phyloP scores from a whole-genome alignment of 2,888 invertebrate genomes.

The Yponomeuta plumbellus region DNA sequence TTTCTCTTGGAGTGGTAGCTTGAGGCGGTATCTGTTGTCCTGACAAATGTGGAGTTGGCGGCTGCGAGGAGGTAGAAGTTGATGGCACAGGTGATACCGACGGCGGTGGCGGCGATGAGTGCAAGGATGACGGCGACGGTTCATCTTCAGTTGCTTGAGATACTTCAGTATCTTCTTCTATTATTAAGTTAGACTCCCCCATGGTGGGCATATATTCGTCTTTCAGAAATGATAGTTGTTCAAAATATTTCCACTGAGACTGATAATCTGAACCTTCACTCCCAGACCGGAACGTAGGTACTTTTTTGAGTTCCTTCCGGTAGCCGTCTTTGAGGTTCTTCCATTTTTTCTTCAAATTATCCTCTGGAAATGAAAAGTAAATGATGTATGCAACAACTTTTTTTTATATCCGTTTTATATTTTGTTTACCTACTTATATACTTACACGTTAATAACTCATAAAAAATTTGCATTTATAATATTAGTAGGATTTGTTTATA shows the following conservation, averaged over 20 bases:
- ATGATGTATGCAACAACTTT: conserved; percentile 5
- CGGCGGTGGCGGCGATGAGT: conserved; percentile 4
- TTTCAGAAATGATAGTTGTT: conserved; percentile 6
- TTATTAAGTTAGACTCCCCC: background rate
- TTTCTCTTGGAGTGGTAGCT: conserved; percentile 12
- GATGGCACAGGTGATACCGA: background rate
- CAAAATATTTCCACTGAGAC: conserved; percentile 4
- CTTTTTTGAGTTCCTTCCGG: background rate
- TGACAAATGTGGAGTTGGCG: conserved; percentile 10
- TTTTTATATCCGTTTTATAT: conserved; percentile 2
- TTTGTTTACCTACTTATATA: conserved; percentile 4
- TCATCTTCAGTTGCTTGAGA: background rate
- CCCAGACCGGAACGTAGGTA: background rate
- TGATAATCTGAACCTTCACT: background rate
- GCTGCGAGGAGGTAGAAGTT: conserved; percentile 8
- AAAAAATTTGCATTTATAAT: conserved; percentile 4
- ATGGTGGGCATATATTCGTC: conserved; percentile 9
- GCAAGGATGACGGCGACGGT: conserved; percentile 4
- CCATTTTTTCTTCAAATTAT: conserved; percentile 11
- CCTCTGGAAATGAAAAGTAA: conserved; percentile 6
- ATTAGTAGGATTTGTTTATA: conserved; percentile 4
- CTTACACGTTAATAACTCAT: conserved; percentile 2
- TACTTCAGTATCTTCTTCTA: conserved; percentile 1
- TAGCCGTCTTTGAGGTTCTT: conserved; percentile 7
- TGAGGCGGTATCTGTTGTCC: background rate